Evolutionary conservation across 1,140 invertebrate species (phyloP).

Genomic region (Phymorhynchus buccinoides): DNA sequence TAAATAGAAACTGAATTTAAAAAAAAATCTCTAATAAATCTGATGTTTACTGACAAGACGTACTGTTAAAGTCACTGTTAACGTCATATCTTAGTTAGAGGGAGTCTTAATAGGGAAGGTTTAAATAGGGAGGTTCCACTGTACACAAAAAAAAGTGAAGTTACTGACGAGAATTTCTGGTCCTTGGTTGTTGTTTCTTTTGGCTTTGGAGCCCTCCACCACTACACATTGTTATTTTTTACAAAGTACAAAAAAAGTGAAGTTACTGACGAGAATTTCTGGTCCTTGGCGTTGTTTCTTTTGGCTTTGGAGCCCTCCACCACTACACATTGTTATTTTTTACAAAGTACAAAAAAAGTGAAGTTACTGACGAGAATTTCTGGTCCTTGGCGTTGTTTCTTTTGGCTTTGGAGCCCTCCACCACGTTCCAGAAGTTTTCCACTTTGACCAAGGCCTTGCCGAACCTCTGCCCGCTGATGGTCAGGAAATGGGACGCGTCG

Average conservation of each 20-base stretch:
- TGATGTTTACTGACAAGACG: too few relatives aligned
- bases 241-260: too few relatives aligned
- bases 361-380: background rate
- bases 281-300: slow-evolving; percentile 41
- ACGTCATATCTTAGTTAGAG: too few relatives aligned
- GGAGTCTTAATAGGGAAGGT: too few relatives aligned
- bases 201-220: slow-evolving; percentile 33
- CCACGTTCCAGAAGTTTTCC: slow-evolving; percentile 48
- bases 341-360: too few relatives aligned
- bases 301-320: slow-evolving; percentile 33
- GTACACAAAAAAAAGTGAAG: too few relatives aligned
- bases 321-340: too few relatives aligned
- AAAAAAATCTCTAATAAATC: too few relatives aligned
- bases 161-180: background rate
- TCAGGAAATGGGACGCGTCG: slow-evolving; percentile 35
- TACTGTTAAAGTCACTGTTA: too few relatives aligned
- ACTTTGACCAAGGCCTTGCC: slow-evolving; percentile 46
- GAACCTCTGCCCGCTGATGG: slow-evolving; percentile 43
- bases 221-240: too few relatives aligned
- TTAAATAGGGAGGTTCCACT: too few relatives aligned
- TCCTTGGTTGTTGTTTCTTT: slow-evolving; percentile 42
- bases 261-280: background rate
- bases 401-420: slow-evolving; percentile 27
- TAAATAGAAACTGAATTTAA: too few relatives aligned
- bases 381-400: slow-evolving; percentile 43